These are phyloP conservation scores for Henricia sp. DNA, from an alignment of 53 echinoderm and acorn worm species.

Conservation along the genomic window DNA sequence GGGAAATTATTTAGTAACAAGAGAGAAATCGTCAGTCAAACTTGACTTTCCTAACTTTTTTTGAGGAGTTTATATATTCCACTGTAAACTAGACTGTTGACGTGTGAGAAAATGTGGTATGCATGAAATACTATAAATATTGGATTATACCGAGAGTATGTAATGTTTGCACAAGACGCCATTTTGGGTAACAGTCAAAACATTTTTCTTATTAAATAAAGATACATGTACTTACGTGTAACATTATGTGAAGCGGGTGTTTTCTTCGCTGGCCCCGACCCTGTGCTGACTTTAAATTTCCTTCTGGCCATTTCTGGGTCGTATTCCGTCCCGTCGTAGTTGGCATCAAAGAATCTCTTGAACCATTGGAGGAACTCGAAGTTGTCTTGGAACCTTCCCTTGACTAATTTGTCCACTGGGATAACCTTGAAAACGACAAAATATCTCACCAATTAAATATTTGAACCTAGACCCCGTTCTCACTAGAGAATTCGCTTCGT, in stretches of 20 bases:
- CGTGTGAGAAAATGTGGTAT: no score
- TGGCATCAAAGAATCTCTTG: constrained; percentile 95
- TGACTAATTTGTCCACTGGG: constrained; percentile 84
- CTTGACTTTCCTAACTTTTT: no score
- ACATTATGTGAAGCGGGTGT: constrained; percentile 1
- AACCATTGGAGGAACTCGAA: constrained; percentile 99
- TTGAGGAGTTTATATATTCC: no score
- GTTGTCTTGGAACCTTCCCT: constrained; percentile 95
- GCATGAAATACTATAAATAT: no score
- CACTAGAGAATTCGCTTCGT: no score
- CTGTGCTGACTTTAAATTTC: constrained; percentile 8
- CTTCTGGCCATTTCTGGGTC: constrained; percentile 63
- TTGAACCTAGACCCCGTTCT: background rate
- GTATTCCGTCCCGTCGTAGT: constrained; percentile 76
- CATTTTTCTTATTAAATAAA: no score
- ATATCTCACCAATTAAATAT: background rate
- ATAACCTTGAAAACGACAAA: constrained; percentile 62
- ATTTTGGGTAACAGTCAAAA: no score
- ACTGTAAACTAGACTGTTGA: no score
- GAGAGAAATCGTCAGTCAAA: no score
- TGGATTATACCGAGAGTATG: no score
- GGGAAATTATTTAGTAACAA: no score
- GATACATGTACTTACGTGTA: constrained; percentile 12
- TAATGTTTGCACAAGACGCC: no score
- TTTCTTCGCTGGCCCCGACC: constrained; percentile 17